Evolutionary conservation across 2,888 invertebrate genomes (phyloP).

Genomic region (Ophraella communa): DNA sequence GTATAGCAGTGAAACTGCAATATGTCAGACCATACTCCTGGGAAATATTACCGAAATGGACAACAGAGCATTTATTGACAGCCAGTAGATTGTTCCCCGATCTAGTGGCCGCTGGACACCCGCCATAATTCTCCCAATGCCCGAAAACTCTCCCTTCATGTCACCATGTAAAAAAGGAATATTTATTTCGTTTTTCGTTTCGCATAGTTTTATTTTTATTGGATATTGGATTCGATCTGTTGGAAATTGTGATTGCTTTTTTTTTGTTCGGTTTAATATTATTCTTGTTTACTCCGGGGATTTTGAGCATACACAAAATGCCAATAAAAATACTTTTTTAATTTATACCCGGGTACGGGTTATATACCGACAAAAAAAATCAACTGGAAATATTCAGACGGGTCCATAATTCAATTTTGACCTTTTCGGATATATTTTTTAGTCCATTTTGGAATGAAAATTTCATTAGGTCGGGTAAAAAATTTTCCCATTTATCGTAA

Average conservation of each 20-base stretch:
- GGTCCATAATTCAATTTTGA: constrained; percentile 22
- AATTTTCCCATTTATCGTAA: not conserved
- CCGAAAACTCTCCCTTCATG: constrained; percentile 38
- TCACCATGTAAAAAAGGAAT: constrained; percentile 53
- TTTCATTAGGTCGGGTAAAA: not conserved
- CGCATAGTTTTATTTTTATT: constrained; percentile 57
- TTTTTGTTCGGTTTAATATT: constrained; percentile 49
- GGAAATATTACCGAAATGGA: constrained; percentile 59
- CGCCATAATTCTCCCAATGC: constrained; percentile 58
- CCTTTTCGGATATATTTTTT: not conserved
- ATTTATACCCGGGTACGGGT: constrained; percentile 36
- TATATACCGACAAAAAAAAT: constrained; percentile 16
- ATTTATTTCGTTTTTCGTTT: constrained; percentile 56
- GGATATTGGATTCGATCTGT: constrained; percentile 55
- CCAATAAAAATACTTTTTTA: constrained; percentile 50
- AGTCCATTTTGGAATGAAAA: not conserved
- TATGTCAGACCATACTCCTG: constrained; percentile 55
- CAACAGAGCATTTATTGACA: constrained; percentile 59
- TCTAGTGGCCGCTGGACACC: constrained; percentile 58
- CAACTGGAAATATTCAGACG: constrained; percentile 17
- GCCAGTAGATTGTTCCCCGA: constrained; percentile 60
- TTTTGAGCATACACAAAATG: constrained; percentile 45
- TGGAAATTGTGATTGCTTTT: constrained; percentile 52
- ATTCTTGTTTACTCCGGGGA: constrained; percentile 51
- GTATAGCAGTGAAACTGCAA: constrained; percentile 56